phyloP scores from a whole-genome alignment of 2,797 vertebrate genomes.

The Typhlichthys eigenmanni region DNA sequence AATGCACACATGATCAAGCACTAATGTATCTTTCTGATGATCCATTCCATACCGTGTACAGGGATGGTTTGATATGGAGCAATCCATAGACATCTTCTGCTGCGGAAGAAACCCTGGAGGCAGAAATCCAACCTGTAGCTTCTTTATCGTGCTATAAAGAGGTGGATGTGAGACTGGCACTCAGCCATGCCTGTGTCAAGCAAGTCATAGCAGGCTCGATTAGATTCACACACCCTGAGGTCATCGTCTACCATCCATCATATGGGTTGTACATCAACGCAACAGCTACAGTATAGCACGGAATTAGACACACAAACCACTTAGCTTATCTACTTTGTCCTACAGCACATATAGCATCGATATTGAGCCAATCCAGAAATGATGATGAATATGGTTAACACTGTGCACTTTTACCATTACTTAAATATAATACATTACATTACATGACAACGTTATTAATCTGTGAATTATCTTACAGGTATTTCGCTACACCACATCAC shows the following conservation, averaged over 20 bases:
- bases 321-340: neutral
- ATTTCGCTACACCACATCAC: neutral
- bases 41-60: neutral
- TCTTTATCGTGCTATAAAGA: slow-evolving; percentile 18
- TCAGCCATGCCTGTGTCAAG: slow-evolving; percentile 24
- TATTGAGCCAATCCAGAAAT: no score
- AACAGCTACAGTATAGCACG: no score
- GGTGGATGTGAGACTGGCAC: slow-evolving; percentile 24
- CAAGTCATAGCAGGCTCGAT: slow-evolving; percentile 33
- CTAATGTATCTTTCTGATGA: neutral
- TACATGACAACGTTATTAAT: no score
- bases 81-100: slow-evolving; percentile 7
- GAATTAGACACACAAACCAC: neutral
- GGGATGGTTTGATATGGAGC: neutral
- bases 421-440: no score
- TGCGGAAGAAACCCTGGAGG: slow-evolving; percentile 14
- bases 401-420: no score
- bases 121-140: slow-evolving; percentile 19
- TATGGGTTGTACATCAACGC: no score
- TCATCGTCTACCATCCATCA: slow-evolving; percentile 11
- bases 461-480: no score
- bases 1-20: neutral
- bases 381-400: no score
- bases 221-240: slow-evolving; percentile 14
- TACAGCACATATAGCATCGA: no score